Percentiles rank a stretch among this genome's conserved stretches.
phyloP scores from a whole-genome alignment of 1,140 invertebrate genomes.

The Alviniconcha marisindica region DNA sequence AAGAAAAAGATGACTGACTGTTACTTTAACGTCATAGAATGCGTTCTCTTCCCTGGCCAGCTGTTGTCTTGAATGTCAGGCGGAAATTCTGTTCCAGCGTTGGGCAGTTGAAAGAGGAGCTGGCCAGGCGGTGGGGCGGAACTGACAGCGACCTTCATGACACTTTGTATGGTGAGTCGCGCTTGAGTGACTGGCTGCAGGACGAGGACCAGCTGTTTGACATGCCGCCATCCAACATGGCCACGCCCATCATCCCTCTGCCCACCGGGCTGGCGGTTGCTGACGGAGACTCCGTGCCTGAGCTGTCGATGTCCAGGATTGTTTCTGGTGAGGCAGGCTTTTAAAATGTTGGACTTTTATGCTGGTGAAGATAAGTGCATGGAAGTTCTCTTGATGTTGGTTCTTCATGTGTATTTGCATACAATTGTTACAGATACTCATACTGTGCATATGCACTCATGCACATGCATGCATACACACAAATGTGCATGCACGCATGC shows the following conservation, averaged over 20 bases:
- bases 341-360: not conserved
- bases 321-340: slow-evolving; percentile 31
- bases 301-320: slow-evolving; percentile 20
- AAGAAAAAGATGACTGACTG: too few relatives aligned
- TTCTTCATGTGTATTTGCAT: too few relatives aligned
- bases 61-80: too few relatives aligned
- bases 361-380: not conserved
- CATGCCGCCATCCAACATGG: slow-evolving; percentile 1
- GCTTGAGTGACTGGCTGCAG: slow-evolving; percentile 20
- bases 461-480: too few relatives aligned
- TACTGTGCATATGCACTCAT: too few relatives aligned
- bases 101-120: not conserved
- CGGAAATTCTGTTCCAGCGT: slow-evolving; percentile 18
- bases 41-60: too few relatives aligned
- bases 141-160: slow-evolving; percentile 1
- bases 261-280: not conserved
- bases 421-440: too few relatives aligned
- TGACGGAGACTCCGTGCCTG: not conserved
- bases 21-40: too few relatives aligned
- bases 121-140: not conserved
- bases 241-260: slow-evolving; percentile 22
- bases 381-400: not conserved
- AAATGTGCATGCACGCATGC: too few relatives aligned
- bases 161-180: slow-evolving; percentile 22
- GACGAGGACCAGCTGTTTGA: slow-evolving; percentile 24